These are phyloP conservation scores for Gari tellinella DNA, from an alignment of 2,888 invertebrate genomes.

Conservation along the genomic window DNA sequence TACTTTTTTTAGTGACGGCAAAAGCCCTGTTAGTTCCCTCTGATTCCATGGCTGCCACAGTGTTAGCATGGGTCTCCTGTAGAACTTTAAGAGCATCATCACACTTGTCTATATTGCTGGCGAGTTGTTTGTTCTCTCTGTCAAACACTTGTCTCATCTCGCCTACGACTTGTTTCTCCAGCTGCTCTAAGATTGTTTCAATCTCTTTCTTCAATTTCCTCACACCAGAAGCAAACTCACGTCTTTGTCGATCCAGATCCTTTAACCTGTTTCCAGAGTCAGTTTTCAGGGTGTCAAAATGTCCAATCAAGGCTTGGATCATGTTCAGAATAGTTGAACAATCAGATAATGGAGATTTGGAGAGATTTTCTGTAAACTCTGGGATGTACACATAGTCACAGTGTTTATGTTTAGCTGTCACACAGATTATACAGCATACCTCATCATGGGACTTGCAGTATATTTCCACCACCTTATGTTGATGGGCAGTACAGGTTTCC, in stretches of 20 bases:
- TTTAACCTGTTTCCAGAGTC: constrained; percentile 36
- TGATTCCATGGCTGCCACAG: constrained; percentile 31
- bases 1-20: constrained; percentile 36
- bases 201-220: constrained; percentile 46
- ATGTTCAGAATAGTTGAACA: constrained; percentile 37
- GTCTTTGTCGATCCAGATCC: constrained; percentile 46
- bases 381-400: constrained; percentile 54
- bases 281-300: constrained; percentile 32
- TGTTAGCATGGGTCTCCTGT: constrained; percentile 17
- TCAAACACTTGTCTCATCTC: constrained; percentile 48
- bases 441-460: constrained; percentile 52
- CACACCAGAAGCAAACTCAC: constrained; percentile 40
- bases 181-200: constrained; percentile 35
- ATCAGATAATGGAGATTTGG: constrained; percentile 24
- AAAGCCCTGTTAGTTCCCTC: constrained; percentile 35
- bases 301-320: constrained; percentile 44
- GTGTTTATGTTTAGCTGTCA: constrained; percentile 41
- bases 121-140: constrained; percentile 34
- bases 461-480: constrained; percentile 44
- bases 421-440: constrained; percentile 52
- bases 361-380: constrained; percentile 24
- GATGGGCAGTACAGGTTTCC: constrained; percentile 38
- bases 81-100: constrained; percentile 37
- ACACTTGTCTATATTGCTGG: constrained; percentile 40
- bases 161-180: constrained; percentile 44